Conservation (phyloP, 2,113 vertebrate species). For the Rhinopomastus cyanomelas region DNA sequence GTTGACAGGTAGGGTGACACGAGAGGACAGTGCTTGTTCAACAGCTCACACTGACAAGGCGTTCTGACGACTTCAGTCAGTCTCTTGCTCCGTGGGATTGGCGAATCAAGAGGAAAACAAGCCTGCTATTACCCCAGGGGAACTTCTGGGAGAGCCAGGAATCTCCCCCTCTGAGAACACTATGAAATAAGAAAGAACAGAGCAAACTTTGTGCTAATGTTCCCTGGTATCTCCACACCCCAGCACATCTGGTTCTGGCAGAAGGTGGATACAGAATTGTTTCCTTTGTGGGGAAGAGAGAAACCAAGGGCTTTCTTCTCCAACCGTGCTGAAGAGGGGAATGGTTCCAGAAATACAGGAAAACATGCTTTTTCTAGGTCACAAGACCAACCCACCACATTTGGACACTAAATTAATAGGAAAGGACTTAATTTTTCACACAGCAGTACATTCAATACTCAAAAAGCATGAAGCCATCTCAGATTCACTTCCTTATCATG, state of each 20-base stretch:
- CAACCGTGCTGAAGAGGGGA: no score
- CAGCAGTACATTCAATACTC: not conserved
- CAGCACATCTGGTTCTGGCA: not conserved
- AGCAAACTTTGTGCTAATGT: not conserved
- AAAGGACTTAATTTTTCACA: not conserved
- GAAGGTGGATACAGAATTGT: not conserved
- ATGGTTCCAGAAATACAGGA: no score
- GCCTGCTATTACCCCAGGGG: not conserved
- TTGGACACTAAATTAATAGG: not conserved
- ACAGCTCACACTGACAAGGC: not conserved
- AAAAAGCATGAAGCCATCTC: not conserved
- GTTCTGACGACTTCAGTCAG: not conserved
- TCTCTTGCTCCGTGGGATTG: not conserved
- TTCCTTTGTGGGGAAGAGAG: not conserved
- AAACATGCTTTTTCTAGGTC: no score
- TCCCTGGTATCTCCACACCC: not conserved
- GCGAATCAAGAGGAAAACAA: not conserved
- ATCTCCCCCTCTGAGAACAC: not conserved
- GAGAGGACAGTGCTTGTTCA: not conserved
- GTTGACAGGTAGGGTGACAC: not conserved
- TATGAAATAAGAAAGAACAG: not conserved
- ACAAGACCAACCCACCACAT: no score
- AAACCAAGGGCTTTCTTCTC: not conserved
- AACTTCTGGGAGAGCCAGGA: not conserved
- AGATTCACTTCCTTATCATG: not conserved